Conservation (phyloP, 2,888 invertebrate genomes). For the Drosophila merina region DNA sequence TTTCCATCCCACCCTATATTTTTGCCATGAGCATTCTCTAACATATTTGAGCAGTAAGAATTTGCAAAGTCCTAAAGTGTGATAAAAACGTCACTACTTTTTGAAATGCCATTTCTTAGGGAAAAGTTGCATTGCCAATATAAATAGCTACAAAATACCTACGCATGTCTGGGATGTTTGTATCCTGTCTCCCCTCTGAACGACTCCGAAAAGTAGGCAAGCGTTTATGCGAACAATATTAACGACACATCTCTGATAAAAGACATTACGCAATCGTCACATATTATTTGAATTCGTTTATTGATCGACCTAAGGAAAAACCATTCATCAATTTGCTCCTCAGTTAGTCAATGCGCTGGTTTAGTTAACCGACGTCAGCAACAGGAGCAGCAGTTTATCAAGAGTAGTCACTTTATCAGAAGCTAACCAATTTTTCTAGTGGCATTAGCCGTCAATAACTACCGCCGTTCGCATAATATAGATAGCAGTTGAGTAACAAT, state of each 20-base stretch:
- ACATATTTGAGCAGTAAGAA: conserved; percentile 6
- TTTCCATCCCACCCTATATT: neutral
- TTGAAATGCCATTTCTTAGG: neutral
- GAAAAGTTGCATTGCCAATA: neutral
- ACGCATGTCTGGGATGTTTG: too few relatives aligned
- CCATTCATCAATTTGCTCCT: conserved; percentile 58
- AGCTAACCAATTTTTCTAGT: conserved; percentile 52
- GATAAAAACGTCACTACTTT: neutral
- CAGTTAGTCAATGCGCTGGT: conserved; percentile 22
- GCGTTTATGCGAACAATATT: conserved; percentile 13
- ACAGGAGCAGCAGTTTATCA: conserved; percentile 44
- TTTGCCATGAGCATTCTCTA: conserved; percentile 4
- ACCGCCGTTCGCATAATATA: conserved; percentile 50
- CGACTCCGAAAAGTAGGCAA: conserved; percentile 48
- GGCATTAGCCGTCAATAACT: conserved; percentile 58
- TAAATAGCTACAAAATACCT: neutral
- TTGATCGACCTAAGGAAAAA: conserved; percentile 27
- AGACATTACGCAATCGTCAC: conserved; percentile 24
- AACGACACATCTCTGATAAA: conserved; percentile 14
- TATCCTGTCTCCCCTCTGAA: neutral
- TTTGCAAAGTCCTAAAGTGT: neutral
- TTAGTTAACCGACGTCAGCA: conserved; percentile 39
- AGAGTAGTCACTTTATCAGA: conserved; percentile 54
- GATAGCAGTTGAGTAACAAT: conserved; percentile 37
- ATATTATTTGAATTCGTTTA: conserved; percentile 28